Evolutionary conservation across 1,140 invertebrate species (phyloP).

Genomic region (Teleogryllus occipitalis): DNA sequence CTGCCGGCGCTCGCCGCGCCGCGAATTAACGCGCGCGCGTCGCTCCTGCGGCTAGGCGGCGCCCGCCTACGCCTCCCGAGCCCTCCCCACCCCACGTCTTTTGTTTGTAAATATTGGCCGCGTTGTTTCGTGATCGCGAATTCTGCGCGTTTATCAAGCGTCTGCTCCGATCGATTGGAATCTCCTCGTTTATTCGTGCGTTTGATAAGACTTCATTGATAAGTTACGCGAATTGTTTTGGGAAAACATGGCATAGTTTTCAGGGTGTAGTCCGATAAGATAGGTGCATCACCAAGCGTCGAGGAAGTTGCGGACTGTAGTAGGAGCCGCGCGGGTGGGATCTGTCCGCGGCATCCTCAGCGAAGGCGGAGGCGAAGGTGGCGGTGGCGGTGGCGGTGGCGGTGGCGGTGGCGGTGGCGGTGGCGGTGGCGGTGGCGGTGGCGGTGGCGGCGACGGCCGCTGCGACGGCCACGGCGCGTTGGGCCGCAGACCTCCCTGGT

Average conservation of each 20-base stretch:
- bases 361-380: too few relatives aligned
- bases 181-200: not conserved
- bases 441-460: too few relatives aligned
- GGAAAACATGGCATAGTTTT: not conserved
- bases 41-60: too few relatives aligned
- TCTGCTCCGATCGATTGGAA: not conserved
- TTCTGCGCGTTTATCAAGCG: not conserved
- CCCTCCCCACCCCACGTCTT: not conserved
- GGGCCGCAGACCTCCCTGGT: not conserved
- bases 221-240: not conserved
- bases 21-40: not conserved
- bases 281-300: not conserved
- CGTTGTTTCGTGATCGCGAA: not conserved
- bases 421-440: too few relatives aligned
- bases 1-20: too few relatives aligned
- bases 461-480: not conserved
- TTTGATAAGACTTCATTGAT: not conserved
- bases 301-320: not conserved
- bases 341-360: too few relatives aligned
- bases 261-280: not conserved
- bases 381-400: too few relatives aligned
- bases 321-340: not conserved
- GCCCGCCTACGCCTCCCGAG: too few relatives aligned
- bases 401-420: too few relatives aligned
- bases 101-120: not conserved